Base-by-base conservation (phyloP, 2,797 vertebrate species). In the Distichodus sexfasciatus region DNA sequence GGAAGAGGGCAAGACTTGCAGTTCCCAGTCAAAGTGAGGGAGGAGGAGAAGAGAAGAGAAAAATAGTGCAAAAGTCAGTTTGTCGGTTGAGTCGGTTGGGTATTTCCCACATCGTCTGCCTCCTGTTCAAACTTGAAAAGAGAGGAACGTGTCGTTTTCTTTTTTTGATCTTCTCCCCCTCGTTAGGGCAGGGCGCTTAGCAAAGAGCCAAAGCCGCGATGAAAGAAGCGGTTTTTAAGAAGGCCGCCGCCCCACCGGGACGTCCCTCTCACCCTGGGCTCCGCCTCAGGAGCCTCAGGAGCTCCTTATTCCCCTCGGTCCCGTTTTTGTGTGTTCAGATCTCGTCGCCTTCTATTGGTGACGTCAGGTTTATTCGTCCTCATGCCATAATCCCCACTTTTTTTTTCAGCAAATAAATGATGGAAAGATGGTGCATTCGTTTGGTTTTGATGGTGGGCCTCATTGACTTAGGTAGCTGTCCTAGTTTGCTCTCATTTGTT, bases 121-220 rank as follows among this genome's bases (percentile, higher is more conserved):
- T 74, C 76, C 9, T 68, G 78, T 77, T 60, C 24, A 50, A 66
- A 78, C 80, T 73, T 60, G 80, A 69, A 69, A 48, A 47, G 29
- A 36, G 5, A 50, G 43, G 51, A 63, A 24, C 36, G 40, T 6
- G 19, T 19, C 29, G 55, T 12, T 33, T 46, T 57, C 43, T 36
- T 4, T 40, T 26, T 64, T 2, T 6, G 26, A 38, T 55, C 46
- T 66, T 69, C 9, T 57, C 41, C 6, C 54, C 51, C 67, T 78
- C 72, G 75, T 76, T 71, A 75, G 58, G 35, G 19, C 33, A 54
- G 29, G 0, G 2, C 53, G 17, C 12, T 59, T 44, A 58, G 43
- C 51, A 43, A 58, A 50, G 50, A 4, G 26, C n/a, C n/a, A 17
- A 31, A 17, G 23, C 40, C 33, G 3, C 23, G 60, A 68, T 73